Percentiles rank a stretch among this genome's conserved stretches.
These are phyloP conservation scores for Chrysopilus asiliformis DNA, from an alignment of 2,888 invertebrate species.

Conservation along the genomic window DNA sequence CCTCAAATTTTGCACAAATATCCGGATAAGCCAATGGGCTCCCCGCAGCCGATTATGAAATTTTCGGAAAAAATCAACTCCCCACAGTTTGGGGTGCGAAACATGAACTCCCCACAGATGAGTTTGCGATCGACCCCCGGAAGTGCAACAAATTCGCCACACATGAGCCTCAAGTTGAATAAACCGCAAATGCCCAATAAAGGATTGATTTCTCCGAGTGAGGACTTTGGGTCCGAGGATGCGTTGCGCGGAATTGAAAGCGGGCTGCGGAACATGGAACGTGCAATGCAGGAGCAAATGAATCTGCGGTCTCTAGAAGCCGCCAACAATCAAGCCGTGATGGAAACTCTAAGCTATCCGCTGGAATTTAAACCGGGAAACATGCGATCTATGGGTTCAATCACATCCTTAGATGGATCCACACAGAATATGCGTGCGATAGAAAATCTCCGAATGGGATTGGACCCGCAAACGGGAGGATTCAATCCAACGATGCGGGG, in stretches of 20 bases:
- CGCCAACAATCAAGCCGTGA: conserved; percentile 14
- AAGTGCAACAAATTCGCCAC: conserved; percentile 15
- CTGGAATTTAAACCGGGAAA: conserved; percentile 16
- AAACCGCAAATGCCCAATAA: conserved; percentile 6
- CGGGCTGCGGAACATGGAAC: conserved; percentile 35
- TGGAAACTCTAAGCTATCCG: conserved; percentile 14
- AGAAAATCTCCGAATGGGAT: conserved; percentile 13
- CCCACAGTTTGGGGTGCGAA: conserved; percentile 10
- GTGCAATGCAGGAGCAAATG: conserved; percentile 37
- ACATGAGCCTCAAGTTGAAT: conserved; percentile 6
- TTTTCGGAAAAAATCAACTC: conserved; percentile 13
- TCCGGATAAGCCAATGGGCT: conserved; percentile 6
- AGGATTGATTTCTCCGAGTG: conserved; percentile 25
- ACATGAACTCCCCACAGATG: conserved; percentile 16
- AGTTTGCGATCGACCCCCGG: conserved; percentile 15
- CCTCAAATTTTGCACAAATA: conserved; percentile 14
- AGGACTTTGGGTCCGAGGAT: conserved; percentile 36
- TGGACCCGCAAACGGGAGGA: conserved; percentile 7
- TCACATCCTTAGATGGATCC: conserved; percentile 17
- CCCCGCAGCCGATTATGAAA: conserved; percentile 8
- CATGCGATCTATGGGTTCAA: conserved; percentile 17
- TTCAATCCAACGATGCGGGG: conserved; percentile 14
- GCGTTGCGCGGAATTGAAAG: conserved; percentile 36
- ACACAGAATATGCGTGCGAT: conserved; percentile 15
- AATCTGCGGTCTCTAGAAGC: conserved; percentile 32